A percentile compares a stretch with the other conserved stretches of the same genome.
These are phyloP conservation scores for Drosophila nannoptera DNA, from an alignment of 1,140 invertebrate genomes.

Conservation along the genomic window DNA sequence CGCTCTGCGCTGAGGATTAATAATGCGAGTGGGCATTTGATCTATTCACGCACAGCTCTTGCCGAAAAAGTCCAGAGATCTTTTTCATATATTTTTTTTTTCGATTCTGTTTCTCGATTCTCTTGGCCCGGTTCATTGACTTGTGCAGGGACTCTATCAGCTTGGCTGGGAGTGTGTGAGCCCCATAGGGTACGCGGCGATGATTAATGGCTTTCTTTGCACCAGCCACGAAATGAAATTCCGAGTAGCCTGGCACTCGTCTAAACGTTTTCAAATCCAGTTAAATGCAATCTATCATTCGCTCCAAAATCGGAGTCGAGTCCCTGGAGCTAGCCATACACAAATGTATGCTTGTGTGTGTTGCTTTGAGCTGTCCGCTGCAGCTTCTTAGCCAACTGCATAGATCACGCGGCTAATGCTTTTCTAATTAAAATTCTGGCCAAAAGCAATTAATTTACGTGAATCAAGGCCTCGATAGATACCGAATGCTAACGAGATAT, in stretches of 20 bases:
- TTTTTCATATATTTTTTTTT: neutral
- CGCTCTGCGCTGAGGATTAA: conserved; percentile 62
- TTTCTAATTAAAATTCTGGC: neutral
- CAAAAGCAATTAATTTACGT: neutral
- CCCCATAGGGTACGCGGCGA: conserved; percentile 39
- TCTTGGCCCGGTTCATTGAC: conserved; percentile 64
- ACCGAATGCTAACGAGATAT: neutral
- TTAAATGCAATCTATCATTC: conserved; percentile 26
- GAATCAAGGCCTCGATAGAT: neutral
- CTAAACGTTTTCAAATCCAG: neutral
- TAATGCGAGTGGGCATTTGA: conserved; percentile 58
- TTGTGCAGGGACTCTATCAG: conserved; percentile 39
- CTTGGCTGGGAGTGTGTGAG: conserved; percentile 14
- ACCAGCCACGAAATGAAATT: conserved; percentile 34
- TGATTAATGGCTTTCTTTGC: conserved; percentile 60
- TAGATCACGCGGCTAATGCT: neutral
- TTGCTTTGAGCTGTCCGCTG: neutral
- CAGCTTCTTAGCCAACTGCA: neutral
- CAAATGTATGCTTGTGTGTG: neutral
- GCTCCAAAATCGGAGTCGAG: conserved; percentile 8
- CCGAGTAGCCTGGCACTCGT: conserved; percentile 20
- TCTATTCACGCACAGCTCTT: conserved; percentile 55
- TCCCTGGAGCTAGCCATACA: neutral
- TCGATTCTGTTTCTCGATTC: neutral
- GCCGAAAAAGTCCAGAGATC: conserved; percentile 73